Percentiles rank a stretch among this genome's conserved stretches.
Conservation (phyloP, 2,113 vertebrate species). For the Benitochromis conjunctus region DNA sequence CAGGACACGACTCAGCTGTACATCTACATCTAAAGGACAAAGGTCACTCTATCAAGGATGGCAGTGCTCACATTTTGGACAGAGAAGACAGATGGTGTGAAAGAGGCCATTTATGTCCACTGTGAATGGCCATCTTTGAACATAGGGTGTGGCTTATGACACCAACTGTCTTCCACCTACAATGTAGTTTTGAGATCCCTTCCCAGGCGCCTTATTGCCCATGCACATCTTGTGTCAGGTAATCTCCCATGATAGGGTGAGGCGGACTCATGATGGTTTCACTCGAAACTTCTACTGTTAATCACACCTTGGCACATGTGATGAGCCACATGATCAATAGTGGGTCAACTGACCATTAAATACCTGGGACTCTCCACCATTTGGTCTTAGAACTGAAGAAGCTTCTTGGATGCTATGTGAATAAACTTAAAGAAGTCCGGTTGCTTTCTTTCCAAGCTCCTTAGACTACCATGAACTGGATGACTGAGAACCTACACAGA, state of each 20-base stretch:
- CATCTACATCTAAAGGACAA: not conserved
- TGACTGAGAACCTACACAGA: not conserved
- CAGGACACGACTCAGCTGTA: not conserved
- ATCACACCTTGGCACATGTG: not conserved
- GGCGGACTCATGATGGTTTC: not conserved
- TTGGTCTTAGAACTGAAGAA: not conserved
- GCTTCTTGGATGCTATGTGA: not conserved
- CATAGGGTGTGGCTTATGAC: not conserved
- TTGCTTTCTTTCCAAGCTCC: not conserved
- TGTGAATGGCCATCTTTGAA: not conserved
- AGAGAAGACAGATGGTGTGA: not conserved
- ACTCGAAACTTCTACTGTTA: not conserved
- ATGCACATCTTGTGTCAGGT: not conserved
- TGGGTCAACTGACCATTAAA: not conserved
- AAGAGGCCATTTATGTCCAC: not conserved
- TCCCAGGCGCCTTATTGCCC: not conserved
- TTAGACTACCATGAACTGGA: not conserved
- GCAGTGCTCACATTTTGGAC: not conserved
- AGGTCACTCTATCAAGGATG: not conserved
- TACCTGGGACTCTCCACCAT: not conserved
- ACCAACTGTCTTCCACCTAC: not conserved
- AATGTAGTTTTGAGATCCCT: not conserved
- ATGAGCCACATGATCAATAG: not conserved
- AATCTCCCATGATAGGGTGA: not conserved
- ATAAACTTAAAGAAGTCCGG: not conserved